Percentiles rank a stretch among this genome's conserved stretches.
phyloP scores from a whole-genome alignment of 2,113 vertebrate genomes.

The Albula glossodonta region DNA sequence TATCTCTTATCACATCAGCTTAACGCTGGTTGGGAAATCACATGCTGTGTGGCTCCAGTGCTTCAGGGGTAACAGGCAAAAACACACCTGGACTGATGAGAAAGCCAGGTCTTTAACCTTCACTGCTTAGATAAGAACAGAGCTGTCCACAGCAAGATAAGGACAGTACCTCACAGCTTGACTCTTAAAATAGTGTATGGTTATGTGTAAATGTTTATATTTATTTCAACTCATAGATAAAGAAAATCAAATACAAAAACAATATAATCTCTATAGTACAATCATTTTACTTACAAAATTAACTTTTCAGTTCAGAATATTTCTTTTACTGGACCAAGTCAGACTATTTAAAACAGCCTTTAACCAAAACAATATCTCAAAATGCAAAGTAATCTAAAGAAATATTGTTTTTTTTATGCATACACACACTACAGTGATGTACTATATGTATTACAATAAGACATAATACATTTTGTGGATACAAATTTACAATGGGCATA shows the following conservation, averaged over 20 bases:
- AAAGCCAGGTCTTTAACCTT: conserved; percentile 38
- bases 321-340: no score
- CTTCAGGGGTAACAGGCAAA: conserved; percentile 30
- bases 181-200: not conserved
- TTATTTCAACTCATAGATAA: not conserved
- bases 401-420: no score
- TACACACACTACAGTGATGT: no score
- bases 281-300: no score
- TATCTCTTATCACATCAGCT: not conserved
- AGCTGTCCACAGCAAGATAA: conserved; percentile 29
- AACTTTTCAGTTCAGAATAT: no score
- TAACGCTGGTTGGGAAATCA: not conserved
- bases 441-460: no score
- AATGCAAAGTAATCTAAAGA: no score
- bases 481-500: not conserved
- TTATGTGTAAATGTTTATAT: not conserved
- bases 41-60: conserved; percentile 11
- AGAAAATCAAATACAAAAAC: no score
- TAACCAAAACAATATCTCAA: no score
- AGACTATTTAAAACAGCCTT: no score
- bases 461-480: no score
- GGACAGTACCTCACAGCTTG: conserved; percentile 9
- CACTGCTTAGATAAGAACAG: conserved; percentile 34
- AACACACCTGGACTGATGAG: conserved; percentile 35
- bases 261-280: no score